Evolutionary conservation across 2,797 vertebrate genomes (phyloP).

Genomic region (Anguilla megastoma): DNA sequence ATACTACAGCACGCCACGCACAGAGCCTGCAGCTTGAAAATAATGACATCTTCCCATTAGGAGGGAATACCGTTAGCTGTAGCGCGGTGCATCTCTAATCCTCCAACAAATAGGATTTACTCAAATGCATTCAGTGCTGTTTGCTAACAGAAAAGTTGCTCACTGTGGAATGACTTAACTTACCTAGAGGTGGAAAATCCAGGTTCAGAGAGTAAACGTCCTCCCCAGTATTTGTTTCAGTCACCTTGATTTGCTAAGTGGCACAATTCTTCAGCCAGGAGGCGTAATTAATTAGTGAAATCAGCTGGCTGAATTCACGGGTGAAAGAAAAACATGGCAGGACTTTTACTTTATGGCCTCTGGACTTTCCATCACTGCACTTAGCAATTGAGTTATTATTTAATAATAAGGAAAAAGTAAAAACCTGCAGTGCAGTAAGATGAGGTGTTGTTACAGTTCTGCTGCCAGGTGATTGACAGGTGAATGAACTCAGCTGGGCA

Average conservation of each 20-base stretch:
- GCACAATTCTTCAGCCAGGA: background rate
- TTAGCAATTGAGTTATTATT: background rate
- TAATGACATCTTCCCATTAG: conserved; percentile 27
- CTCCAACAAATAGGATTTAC: conserved; percentile 18
- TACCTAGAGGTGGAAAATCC: background rate
- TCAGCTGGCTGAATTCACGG: background rate
- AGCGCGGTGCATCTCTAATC: background rate
- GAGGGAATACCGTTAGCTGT: conserved; percentile 3
- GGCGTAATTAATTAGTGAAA: background rate
- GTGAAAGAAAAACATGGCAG: background rate
- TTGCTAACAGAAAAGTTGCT: background rate
- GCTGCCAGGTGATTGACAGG: conserved; percentile 17
- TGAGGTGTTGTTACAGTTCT: background rate
- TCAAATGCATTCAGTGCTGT: background rate
- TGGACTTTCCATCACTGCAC: background rate
- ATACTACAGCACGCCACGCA: background rate
- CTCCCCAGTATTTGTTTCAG: background rate
- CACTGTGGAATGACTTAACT: background rate
- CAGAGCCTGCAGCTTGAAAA: conserved; percentile 22
- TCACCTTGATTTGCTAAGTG: background rate
- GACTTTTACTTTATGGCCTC: background rate
- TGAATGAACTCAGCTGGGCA: background rate
- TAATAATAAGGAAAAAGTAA: background rate
- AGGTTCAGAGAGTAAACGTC: background rate
- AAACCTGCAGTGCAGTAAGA: background rate